Evolutionary conservation across 1,140 invertebrate species (phyloP).

Genomic region (Drosophila lacteicornis): DNA sequence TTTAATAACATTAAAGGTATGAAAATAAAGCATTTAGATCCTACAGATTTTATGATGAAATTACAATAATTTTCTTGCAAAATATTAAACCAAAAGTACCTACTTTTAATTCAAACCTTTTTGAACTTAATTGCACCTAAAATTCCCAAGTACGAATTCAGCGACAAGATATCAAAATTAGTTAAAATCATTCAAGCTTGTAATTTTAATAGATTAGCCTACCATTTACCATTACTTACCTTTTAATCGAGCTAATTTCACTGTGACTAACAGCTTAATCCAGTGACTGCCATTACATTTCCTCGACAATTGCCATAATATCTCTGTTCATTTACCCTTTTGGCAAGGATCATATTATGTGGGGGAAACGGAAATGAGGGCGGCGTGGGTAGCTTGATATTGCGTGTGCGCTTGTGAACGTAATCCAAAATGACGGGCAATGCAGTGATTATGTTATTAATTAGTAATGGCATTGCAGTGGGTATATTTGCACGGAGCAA

Average conservation of each 20-base stretch:
- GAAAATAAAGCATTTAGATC: no score
- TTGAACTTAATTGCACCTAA: no score
- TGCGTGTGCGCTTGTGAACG: constrained; percentile 27
- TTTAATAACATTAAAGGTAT: no score
- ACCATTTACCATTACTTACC: no score
- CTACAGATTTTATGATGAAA: no score
- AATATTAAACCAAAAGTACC: no score
- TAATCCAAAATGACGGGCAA: constrained; percentile 65
- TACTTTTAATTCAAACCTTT: no score
- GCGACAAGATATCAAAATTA: no score
- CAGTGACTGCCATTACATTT: constrained; percentile 15
- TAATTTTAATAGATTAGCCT: no score
- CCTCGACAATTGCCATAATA: constrained; percentile 1
- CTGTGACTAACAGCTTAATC: constrained; percentile 2
- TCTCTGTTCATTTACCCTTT: constrained; percentile 9
- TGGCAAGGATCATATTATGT: constrained; percentile 5
- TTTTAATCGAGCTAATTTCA: not conserved
- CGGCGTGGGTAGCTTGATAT: not conserved
- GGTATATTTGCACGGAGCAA: constrained; percentile 65
- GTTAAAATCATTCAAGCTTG: no score
- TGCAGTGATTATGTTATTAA: constrained; percentile 79
- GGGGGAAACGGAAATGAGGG: not conserved
- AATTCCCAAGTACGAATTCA: no score
- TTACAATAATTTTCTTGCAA: no score
- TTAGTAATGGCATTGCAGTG: constrained; percentile 72